Percentiles rank a stretch among this genome's conserved stretches.
These are phyloP conservation scores for Drosophila truncata DNA, from an alignment of 1,140 invertebrate species.

Conservation along the genomic window DNA sequence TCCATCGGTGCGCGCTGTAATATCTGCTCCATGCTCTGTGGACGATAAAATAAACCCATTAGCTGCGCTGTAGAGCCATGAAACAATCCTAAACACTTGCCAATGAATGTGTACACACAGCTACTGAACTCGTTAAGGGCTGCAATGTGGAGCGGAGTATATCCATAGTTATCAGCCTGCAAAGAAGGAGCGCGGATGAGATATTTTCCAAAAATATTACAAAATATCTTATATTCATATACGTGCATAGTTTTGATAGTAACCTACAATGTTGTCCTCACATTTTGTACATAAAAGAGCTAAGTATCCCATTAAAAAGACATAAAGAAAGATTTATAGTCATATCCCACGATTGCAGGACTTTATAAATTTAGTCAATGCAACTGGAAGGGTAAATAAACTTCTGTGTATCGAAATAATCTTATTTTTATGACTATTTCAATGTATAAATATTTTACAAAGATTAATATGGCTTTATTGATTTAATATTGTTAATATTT, in stretches of 20 bases:
- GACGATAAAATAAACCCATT: constrained; percentile 9
- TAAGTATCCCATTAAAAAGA: neutral
- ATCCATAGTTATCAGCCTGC: constrained; percentile 90
- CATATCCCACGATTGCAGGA: no score
- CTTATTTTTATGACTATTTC: neutral
- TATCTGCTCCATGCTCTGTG: constrained; percentile 91
- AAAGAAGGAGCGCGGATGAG: neutral
- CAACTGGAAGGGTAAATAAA: no score
- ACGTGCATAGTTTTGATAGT: neutral
- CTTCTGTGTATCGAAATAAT: no score
- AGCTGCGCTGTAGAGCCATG: neutral
- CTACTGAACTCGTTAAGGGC: constrained; percentile 93
- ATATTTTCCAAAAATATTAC: neutral
- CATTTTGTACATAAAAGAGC: neutral
- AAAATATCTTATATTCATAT: neutral
- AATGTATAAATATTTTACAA: no score
- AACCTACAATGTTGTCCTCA: neutral
- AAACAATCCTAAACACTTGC: constrained; percentile 66
- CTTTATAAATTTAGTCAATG: no score
- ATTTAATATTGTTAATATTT: neutral
- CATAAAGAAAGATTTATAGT: neutral
- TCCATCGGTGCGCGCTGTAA: constrained; percentile 92
- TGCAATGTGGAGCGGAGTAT: constrained; percentile 92
- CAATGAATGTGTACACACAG: constrained; percentile 91
- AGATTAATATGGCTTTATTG: neutral